A percentile compares a stretch with the other conserved stretches of the same genome.
These are phyloP conservation scores for Gorilla gorilla DNA, from an alignment of 2,113 vertebrate genomes.

Conservation along the genomic window DNA sequence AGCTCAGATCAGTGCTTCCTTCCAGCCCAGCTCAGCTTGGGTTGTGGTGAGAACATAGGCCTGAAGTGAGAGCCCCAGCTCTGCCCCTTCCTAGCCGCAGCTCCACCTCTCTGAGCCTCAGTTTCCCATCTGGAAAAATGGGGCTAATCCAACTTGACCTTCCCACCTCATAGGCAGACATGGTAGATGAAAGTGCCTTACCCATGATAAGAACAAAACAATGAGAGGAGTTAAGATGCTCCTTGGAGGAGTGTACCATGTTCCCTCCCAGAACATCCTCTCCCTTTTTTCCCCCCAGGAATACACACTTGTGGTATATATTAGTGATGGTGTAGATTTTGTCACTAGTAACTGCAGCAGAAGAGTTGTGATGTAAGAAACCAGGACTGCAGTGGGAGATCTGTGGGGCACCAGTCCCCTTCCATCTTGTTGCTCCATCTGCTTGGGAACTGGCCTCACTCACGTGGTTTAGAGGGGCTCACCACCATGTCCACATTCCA, in stretches of 20 bases:
- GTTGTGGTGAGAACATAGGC: background rate
- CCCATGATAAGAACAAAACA: background rate
- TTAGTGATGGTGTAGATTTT: background rate
- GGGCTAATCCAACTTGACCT: background rate
- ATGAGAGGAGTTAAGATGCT: background rate
- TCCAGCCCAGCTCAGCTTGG: background rate
- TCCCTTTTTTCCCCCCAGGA: too few species aligned
- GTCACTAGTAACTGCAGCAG: background rate
- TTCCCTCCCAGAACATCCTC: background rate
- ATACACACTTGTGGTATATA: background rate
- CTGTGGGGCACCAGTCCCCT: background rate
- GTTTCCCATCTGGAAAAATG: background rate
- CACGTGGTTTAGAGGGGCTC: too few species aligned
- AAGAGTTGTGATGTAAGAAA: background rate
- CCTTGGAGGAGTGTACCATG: background rate
- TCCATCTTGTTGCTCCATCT: background rate
- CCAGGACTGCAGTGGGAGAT: too few species aligned
- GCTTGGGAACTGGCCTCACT: too few species aligned
- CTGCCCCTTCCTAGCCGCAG: background rate
- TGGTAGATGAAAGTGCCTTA: background rate
- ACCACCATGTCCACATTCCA: background rate
- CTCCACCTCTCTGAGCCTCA: background rate
- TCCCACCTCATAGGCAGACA: background rate
- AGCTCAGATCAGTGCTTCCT: too few species aligned
- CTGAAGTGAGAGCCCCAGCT: background rate